Evolutionary conservation across 1,140 invertebrate species (phyloP).

Genomic region (Tribolium madens): DNA sequence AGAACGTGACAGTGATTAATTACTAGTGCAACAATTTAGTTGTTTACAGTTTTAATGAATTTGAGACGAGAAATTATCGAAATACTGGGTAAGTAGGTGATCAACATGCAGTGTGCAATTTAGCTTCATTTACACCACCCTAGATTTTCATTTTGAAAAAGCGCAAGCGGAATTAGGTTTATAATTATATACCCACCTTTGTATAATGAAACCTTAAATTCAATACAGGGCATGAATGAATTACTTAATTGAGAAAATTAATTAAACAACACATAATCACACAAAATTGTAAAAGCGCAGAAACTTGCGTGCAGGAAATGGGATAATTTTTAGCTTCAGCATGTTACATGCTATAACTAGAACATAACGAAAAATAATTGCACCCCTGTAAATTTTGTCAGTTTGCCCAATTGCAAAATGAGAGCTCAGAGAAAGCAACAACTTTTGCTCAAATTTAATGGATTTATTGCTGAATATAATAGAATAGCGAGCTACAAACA

Average conservation of each 20-base stretch:
- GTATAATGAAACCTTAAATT: not conserved
- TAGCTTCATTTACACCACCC: not conserved
- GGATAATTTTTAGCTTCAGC: not conserved
- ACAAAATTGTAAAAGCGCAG: not conserved
- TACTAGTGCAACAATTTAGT: too few relatives aligned
- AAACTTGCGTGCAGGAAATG: not conserved
- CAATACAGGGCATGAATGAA: not conserved
- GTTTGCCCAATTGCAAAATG: conserved; percentile 1
- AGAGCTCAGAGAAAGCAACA: not conserved
- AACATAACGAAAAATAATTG: conserved; percentile 18
- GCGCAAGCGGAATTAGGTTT: too few relatives aligned
- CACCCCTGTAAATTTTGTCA: not conserved
- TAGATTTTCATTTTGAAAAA: not conserved
- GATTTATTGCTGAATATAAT: not conserved
- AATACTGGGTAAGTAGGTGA: too few relatives aligned
- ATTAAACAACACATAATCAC: conserved; percentile 5
- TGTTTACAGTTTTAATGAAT: too few relatives aligned
- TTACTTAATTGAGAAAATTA: conserved; percentile 12
- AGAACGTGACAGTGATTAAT: too few relatives aligned
- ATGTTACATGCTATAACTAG: not conserved
- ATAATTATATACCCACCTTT: not conserved
- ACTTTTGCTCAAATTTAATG: conserved; percentile 8
- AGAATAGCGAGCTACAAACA: not conserved
- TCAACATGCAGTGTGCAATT: too few relatives aligned
- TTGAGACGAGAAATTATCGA: too few relatives aligned